A percentile compares a stretch with the other conserved stretches of the same genome.
These are phyloP conservation scores for Lutjanus erythropterus DNA, from an alignment of 2,113 vertebrate species.

Conservation along the genomic window DNA sequence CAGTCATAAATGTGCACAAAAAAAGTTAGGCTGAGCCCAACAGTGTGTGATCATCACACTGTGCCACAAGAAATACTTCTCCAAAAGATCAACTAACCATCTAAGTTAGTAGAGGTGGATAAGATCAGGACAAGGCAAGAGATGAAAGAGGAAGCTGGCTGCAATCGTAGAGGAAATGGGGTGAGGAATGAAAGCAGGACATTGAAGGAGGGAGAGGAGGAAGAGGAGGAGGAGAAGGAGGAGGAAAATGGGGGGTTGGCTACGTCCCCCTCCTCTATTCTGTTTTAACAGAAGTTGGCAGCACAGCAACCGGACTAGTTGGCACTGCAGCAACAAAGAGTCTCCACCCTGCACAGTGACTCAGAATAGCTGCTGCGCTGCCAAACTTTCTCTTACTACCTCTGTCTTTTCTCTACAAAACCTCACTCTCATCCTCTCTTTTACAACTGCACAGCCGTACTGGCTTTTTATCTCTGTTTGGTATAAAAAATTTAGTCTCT, in stretches of 20 bases:
- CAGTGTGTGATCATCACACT: neutral
- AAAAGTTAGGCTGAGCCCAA: too few relatives aligned
- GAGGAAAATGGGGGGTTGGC: constrained; percentile 1
- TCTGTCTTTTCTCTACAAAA: constrained; percentile 3
- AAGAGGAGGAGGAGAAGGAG: constrained; percentile 8
- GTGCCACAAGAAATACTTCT: neutral
- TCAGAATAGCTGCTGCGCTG: constrained; percentile 19
- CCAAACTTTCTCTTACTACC: constrained; percentile 41
- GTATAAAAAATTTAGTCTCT: neutral
- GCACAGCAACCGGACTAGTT: constrained; percentile 24
- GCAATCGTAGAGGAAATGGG: constrained; percentile 38
- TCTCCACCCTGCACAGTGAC: constrained; percentile 56
- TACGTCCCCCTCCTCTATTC: constrained; percentile 36
- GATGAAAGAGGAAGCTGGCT: constrained; percentile 69
- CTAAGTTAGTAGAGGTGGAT: constrained; percentile 14
- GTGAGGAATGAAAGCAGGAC: constrained; percentile 32
- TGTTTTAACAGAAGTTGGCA: constrained; percentile 65
- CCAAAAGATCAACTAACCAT: constrained; percentile 2
- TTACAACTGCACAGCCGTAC: neutral
- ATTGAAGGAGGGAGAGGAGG: constrained; percentile 26
- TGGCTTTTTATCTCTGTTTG: neutral
- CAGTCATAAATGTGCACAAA: too few relatives aligned
- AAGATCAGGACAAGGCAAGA: constrained; percentile 31
- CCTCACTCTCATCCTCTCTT: neutral
- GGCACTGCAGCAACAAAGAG: constrained; percentile 40